These are phyloP conservation scores for Schizothorax lantsangensis DNA, from an alignment of 2,797 vertebrate genomes.

Conservation along the genomic window DNA sequence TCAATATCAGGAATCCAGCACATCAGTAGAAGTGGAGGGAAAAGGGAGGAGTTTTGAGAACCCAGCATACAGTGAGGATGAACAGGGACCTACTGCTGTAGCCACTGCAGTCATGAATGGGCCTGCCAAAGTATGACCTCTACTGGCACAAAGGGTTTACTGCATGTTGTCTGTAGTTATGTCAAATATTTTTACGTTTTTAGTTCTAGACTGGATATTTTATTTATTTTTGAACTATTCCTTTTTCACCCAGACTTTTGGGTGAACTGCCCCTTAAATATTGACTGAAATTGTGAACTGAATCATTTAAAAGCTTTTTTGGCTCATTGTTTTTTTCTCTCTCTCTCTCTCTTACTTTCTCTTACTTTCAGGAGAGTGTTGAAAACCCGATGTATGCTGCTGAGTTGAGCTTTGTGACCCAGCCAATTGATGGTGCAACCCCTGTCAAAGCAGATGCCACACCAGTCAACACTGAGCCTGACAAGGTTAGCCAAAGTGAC, in stretches of 20 bases:
- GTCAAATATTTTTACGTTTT: background rate
- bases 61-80: conserved; percentile 64
- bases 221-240: background rate
- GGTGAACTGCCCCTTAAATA: background rate
- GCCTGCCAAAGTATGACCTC: conserved; percentile 63
- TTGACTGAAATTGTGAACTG: background rate
- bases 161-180: background rate
- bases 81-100: background rate
- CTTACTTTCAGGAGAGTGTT: conserved; percentile 63
- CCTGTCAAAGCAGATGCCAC: conserved; percentile 8
- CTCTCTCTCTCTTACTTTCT: background rate
- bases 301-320: background rate
- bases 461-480: conserved; percentile 17
- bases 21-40: conserved; percentile 61
- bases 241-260: background rate
- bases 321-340: background rate
- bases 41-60: conserved; percentile 71
- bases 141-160: background rate
- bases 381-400: conserved; percentile 68
- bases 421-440: conserved; percentile 13
- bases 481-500: conserved; percentile 56
- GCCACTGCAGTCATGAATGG: conserved; percentile 39
- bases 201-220: background rate
- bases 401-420: conserved; percentile 45
- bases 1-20: conserved; percentile 58